Evolutionary conservation across 2,888 invertebrate species (phyloP).

Genomic region (Mythimna impura): DNA sequence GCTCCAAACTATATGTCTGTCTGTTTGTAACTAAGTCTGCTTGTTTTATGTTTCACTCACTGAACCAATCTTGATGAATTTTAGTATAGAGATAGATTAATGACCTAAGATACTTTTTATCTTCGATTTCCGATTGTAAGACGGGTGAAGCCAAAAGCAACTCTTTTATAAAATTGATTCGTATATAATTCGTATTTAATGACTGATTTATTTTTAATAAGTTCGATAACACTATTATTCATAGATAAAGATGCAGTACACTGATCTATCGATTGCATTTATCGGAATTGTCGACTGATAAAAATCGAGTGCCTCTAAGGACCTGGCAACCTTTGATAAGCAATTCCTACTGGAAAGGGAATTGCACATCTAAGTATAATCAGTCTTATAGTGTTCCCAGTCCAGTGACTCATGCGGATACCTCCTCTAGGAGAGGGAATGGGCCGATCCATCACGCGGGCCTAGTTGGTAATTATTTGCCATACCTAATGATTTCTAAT

Average conservation of each 20-base stretch:
- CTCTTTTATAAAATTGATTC: not conserved
- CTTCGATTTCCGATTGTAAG: not conserved
- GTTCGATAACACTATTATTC: slow-evolving; percentile 22
- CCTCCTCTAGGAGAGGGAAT: too few relatives aligned
- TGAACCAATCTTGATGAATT: not conserved
- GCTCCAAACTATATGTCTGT: not conserved
- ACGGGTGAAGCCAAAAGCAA: not conserved
- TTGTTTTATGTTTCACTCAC: not conserved
- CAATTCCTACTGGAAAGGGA: not conserved
- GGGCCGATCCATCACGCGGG: too few relatives aligned
- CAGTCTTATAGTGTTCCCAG: too few relatives aligned
- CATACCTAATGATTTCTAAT: too few relatives aligned
- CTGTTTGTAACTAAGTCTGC: not conserved
- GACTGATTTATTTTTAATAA: not conserved
- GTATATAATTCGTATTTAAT: not conserved
- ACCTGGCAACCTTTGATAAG: slow-evolving; percentile 20
- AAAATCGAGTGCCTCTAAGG: slow-evolving; percentile 10
- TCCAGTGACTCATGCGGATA: too few relatives aligned
- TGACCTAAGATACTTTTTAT: too few relatives aligned
- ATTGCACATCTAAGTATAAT: not conserved
- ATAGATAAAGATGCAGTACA: slow-evolving; percentile 21
- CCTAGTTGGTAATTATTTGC: too few relatives aligned
- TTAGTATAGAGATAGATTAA: not conserved
- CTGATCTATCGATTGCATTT: slow-evolving; percentile 43
- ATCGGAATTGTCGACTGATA: slow-evolving; percentile 35